Conservation (phyloP, 64 coral and sea anemone genomes). For the Montipora sp. region DNA sequence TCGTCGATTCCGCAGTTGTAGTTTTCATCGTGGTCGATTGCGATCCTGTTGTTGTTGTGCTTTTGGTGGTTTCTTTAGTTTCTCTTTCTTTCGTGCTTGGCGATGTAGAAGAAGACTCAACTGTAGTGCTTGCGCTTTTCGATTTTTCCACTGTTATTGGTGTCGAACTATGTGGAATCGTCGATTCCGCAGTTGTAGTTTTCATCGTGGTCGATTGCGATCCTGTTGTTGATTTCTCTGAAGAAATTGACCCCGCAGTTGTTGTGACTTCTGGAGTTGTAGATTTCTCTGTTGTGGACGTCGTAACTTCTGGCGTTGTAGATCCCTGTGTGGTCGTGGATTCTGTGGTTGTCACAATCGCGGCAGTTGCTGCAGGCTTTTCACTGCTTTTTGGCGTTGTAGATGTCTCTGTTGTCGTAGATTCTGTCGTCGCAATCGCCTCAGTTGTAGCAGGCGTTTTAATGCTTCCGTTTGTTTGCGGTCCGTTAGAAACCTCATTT, state of each 20-base stretch:
- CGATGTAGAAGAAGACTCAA: background rate
- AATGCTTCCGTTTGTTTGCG: background rate
- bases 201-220: background rate
- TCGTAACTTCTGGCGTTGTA: slow-evolving; percentile 45
- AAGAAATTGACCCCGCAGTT: background rate
- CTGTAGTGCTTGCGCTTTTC: background rate
- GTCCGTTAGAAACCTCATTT: background rate
- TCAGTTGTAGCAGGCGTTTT: slow-evolving; percentile 14
- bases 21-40: background rate
- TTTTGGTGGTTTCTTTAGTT: background rate
- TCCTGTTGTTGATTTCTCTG: slow-evolving; percentile 28
- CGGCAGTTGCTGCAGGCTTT: background rate
- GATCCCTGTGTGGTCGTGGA: slow-evolving; percentile 10
- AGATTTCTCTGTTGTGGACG: slow-evolving; percentile 35
- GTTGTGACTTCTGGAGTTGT: slow-evolving; percentile 66
- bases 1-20: slow-evolving; percentile 21
- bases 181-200: slow-evolving; percentile 17
- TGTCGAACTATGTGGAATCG: background rate
- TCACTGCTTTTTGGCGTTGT: no score
- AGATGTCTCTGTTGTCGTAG: no score
- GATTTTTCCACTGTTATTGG: background rate
- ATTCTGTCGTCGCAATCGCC: no score
- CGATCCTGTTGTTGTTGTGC: background rate
- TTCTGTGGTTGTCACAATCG: background rate
- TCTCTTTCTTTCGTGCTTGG: background rate